Conservation (phyloP, 2,888 invertebrate species). For the Caenorhabditis becei region DNA sequence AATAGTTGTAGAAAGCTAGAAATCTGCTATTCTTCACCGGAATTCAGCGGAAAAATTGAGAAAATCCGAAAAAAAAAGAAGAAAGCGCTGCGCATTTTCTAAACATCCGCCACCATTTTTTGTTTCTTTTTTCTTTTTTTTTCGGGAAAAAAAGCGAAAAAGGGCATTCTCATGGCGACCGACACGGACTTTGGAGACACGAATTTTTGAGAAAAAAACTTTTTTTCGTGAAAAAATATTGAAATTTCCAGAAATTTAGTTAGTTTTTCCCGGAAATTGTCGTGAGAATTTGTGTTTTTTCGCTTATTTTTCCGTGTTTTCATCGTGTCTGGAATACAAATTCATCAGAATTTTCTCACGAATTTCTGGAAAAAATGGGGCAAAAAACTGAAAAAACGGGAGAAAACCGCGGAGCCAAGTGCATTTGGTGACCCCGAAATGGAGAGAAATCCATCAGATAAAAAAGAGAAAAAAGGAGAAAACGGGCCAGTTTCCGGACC, state of each 20-base stretch:
- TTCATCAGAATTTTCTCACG: background rate
- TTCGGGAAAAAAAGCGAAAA: background rate
- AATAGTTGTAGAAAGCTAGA: background rate
- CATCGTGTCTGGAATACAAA: background rate
- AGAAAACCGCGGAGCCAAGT: background rate
- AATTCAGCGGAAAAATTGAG: background rate
- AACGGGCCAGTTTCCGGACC: background rate
- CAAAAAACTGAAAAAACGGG: background rate
- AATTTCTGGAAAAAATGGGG: background rate
- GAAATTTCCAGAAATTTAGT: background rate
- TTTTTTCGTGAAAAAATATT: too few species aligned
- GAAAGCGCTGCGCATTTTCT: slow-evolving; percentile 11
- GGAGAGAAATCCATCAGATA: too few species aligned
- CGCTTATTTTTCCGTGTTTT: background rate
- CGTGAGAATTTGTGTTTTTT: background rate
- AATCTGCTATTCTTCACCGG: background rate
- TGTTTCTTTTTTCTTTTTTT: slow-evolving; percentile 20
- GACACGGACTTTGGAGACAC: background rate
- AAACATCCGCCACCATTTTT: slow-evolving; percentile 44
- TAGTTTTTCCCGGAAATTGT: background rate
- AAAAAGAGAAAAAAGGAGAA: background rate
- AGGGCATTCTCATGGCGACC: background rate
- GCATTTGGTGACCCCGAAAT: background rate
- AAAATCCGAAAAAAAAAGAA: background rate
- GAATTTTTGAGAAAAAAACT: background rate